Percentiles rank a stretch among this genome's conserved stretches.
phyloP scores from a whole-genome alignment of 2,113 vertebrate species.

The Callipepla squamata region DNA sequence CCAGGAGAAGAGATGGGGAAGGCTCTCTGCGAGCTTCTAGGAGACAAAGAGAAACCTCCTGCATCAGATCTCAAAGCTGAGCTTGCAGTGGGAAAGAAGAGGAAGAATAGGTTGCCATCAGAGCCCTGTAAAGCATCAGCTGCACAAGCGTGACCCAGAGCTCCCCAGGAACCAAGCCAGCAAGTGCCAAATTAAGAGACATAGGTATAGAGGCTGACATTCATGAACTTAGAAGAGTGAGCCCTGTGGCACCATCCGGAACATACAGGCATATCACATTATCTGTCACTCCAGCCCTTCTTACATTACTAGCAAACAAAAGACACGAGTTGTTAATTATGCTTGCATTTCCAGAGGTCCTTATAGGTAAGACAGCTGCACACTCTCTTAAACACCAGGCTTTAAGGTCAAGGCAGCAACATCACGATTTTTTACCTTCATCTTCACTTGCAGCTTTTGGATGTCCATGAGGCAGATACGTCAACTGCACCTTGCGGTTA shows the following conservation, averaged over 20 bases:
- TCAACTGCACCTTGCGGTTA: conserved; percentile 97
- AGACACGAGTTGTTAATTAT: not conserved
- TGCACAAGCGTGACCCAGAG: not conserved
- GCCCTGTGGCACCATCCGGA: not conserved
- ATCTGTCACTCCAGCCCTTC: not conserved
- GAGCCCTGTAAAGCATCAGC: not conserved
- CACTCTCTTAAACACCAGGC: not conserved
- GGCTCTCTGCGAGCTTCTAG: conserved; percentile 84
- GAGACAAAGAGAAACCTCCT: conserved; percentile 11
- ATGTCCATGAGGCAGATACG: conserved; percentile 92
- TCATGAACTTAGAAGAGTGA: not conserved
- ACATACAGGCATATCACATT: not conserved
- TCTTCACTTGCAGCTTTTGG: conserved; percentile 93
- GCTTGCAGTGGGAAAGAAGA: not conserved
- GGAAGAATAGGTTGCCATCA: not conserved
- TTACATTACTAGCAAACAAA: not conserved
- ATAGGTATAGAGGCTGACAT: not conserved
- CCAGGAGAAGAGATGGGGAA: conserved; percentile 88
- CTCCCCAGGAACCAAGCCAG: not conserved
- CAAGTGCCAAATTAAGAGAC: not conserved
- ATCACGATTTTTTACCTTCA: conserved; percentile 82
- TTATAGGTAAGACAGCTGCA: not conserved
- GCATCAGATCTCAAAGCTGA: not conserved
- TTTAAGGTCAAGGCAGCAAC: not conserved
- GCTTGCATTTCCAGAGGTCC: not conserved